phyloP scores from a whole-genome alignment of 2,113 vertebrate genomes.

The Lipophrys pholis region DNA sequence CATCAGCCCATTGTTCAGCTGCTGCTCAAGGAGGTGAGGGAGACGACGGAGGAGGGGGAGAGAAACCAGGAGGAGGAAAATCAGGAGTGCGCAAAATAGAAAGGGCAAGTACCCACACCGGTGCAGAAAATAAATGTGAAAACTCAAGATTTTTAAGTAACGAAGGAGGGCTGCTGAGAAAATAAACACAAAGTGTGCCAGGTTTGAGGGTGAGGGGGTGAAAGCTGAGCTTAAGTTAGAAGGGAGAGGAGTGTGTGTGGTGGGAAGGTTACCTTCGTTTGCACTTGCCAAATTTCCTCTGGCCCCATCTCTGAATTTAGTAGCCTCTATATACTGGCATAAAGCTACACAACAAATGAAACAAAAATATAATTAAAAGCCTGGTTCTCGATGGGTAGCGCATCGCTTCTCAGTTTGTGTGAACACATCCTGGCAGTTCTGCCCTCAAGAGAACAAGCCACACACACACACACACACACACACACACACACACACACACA shows the following conservation, averaged over 20 bases:
- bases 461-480: conserved; percentile 9
- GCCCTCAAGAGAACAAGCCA: conserved; percentile 22
- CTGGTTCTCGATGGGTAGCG: conserved; percentile 61
- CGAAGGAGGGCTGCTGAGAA: conserved; percentile 60
- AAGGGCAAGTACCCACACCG: conserved; percentile 74
- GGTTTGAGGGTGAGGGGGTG: conserved; percentile 83
- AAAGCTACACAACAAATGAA: conserved; percentile 97
- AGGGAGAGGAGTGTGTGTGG: conserved; percentile 73
- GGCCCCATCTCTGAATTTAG: conserved; percentile 97
- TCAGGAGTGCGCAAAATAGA: conserved; percentile 53
- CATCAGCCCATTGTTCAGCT: conserved; percentile 74
- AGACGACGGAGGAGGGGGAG: conserved; percentile 15
- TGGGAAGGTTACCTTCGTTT: conserved; percentile 93
- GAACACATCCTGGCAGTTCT: conserved; percentile 31
- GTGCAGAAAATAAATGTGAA: conserved; percentile 72
- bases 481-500: not conserved
- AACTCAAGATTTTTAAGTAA: conserved; percentile 50
- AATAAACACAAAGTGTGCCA: conserved; percentile 50
- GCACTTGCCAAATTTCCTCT: conserved; percentile 91
- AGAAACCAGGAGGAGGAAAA: conserved; percentile 45
- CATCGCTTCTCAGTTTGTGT: conserved; percentile 70
- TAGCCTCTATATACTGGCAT: conserved; percentile 99
- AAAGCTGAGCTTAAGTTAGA: conserved; percentile 81
- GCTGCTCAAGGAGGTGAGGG: conserved; percentile 56
- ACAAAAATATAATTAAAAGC: conserved; percentile 89